Percentiles rank a stretch among this genome's conserved stretches.
These are phyloP conservation scores for Ianthella basta DNA, from an alignment of 37 sponge, comb jelly and placozoan genomes.

Conservation along the genomic window DNA sequence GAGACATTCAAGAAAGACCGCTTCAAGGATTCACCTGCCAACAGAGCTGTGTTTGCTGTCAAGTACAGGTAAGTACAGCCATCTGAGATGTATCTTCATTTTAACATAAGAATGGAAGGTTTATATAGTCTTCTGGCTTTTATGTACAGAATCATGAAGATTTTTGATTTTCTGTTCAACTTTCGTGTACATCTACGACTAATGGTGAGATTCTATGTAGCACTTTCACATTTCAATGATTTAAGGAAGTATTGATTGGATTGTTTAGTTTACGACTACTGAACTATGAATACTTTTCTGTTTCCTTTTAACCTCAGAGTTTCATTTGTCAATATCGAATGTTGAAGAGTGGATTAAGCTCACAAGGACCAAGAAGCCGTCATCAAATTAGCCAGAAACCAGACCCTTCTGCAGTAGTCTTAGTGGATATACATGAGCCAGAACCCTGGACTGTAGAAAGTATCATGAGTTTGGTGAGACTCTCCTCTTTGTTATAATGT, in stretches of 20 bases:
- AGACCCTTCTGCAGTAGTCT: too few species aligned
- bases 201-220: slow-evolving; percentile 11
- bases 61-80: slow-evolving; percentile 38
- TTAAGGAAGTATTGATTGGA: too few species aligned
- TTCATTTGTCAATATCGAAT: slow-evolving; percentile 27
- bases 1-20: slow-evolving; percentile 18
- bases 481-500: too few species aligned
- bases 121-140: not conserved
- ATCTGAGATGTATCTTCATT: not conserved
- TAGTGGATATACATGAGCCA: too few species aligned
- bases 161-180: slow-evolving; percentile 65
- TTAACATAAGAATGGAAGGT: too few species aligned
- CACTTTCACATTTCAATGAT: too few species aligned
- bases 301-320: not conserved
- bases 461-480: too few species aligned
- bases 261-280: too few species aligned
- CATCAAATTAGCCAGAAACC: too few species aligned
- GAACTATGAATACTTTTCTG: too few species aligned
- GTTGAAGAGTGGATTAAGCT: not conserved
- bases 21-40: slow-evolving; percentile 40
- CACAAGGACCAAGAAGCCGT: not conserved
- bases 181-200: slow-evolving; percentile 50
- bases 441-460: too few species aligned
- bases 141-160: slow-evolving; percentile 40
- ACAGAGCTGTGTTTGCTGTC: slow-evolving; percentile 55